Conservation (phyloP, 1,140 invertebrate genomes). For the Drosophila lini region DNA sequence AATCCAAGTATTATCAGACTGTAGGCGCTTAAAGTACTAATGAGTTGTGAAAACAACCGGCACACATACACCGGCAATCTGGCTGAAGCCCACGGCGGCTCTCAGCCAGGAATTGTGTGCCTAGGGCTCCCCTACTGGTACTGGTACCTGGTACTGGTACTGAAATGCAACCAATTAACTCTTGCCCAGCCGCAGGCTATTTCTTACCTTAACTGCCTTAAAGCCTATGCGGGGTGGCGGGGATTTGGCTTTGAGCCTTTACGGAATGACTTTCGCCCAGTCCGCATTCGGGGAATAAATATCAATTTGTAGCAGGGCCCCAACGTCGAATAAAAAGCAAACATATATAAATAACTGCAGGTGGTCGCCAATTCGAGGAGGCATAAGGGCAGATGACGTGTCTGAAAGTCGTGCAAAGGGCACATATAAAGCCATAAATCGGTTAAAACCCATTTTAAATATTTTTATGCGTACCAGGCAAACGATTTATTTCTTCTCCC, state of each 20-base stretch:
- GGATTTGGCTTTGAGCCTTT: slow-evolving; percentile 10
- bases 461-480: slow-evolving; percentile 54
- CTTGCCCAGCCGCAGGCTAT: neutral
- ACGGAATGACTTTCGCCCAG: slow-evolving; percentile 28
- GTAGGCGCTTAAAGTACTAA: slow-evolving; percentile 36
- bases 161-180: slow-evolving; percentile 22
- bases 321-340: slow-evolving; percentile 45
- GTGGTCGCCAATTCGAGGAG: slow-evolving; percentile 28
- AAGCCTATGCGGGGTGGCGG: slow-evolving; percentile 7
- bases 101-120: neutral
- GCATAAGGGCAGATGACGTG: neutral
- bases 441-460: slow-evolving; percentile 69
- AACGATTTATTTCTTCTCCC: slow-evolving; percentile 21
- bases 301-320: slow-evolving; percentile 64
- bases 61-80: slow-evolving; percentile 1
- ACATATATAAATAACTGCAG: slow-evolving; percentile 62
- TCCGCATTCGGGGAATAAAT: slow-evolving; percentile 53
- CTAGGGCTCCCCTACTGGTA: slow-evolving; percentile 8
- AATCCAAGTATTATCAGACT: slow-evolving; percentile 12
- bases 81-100: neutral
- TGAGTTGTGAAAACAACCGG: slow-evolving; percentile 42
- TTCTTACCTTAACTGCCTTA: slow-evolving; percentile 29
- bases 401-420: slow-evolving; percentile 6
- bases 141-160: slow-evolving; percentile 8
- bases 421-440: slow-evolving; percentile 60